A percentile compares a stretch with the other conserved stretches of the same genome.
These are phyloP conservation scores for Boleophthalmus pectinirostris DNA, from an alignment of 2,113 vertebrate genomes.

Conservation along the genomic window DNA sequence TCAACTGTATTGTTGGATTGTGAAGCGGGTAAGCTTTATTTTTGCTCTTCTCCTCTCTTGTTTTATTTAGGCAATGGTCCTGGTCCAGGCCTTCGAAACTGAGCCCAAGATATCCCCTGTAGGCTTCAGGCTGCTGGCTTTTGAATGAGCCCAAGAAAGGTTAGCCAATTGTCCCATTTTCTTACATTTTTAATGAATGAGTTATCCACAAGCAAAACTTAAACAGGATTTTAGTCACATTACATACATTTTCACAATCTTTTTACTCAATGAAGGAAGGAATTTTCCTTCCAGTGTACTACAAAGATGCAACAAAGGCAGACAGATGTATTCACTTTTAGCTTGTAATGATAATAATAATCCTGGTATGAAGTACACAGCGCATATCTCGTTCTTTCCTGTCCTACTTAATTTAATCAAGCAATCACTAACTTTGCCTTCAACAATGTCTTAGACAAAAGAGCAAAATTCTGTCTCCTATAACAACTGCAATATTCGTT, in stretches of 20 bases:
- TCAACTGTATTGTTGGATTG: not conserved
- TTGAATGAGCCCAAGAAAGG: conserved; percentile 24
- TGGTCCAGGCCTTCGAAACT: conserved; percentile 33
- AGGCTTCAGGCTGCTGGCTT: conserved; percentile 42
- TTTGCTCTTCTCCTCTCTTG: conserved; percentile 9
- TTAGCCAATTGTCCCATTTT: conserved; percentile 10
- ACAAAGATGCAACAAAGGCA: not conserved
- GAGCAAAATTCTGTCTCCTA: not conserved
- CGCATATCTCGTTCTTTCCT: not conserved
- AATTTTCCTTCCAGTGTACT: no score
- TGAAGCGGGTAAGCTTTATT: conserved; percentile 16
- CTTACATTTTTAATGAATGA: not conserved
- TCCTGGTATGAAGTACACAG: not conserved
- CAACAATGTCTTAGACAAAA: not conserved
- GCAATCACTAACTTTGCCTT: not conserved
- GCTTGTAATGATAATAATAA: not conserved
- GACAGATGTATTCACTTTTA: not conserved
- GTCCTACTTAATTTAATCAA: not conserved
- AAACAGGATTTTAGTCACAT: not conserved
- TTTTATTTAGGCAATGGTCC: conserved; percentile 10
- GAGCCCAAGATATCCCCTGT: conserved; percentile 2
- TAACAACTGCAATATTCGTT: not conserved
- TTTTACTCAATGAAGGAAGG: no score
- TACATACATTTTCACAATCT: not conserved
- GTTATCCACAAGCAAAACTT: not conserved